Evolutionary conservation across 1,140 invertebrate genomes (phyloP).

Genomic region (Drosophila obscura): DNA sequence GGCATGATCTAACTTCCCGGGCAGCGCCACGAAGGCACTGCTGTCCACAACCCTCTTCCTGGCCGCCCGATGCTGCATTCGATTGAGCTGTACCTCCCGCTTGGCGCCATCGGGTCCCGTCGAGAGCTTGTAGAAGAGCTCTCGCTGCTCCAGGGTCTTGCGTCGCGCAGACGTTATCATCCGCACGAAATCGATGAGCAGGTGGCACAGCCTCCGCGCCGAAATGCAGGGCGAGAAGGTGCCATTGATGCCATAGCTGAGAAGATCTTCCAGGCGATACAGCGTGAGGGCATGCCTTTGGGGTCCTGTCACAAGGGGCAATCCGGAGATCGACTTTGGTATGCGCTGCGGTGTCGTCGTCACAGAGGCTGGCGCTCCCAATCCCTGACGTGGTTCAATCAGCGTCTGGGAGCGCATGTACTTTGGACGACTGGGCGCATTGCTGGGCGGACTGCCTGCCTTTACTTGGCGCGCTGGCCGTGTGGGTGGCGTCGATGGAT

Average conservation of each 20-base stretch:
- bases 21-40: conserved; percentile 86
- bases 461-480: conserved; percentile 64
- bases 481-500: conserved; percentile 59
- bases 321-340: conserved; percentile 84
- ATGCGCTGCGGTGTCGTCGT: conserved; percentile 61
- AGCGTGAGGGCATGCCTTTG: conserved; percentile 92
- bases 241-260: conserved; percentile 89
- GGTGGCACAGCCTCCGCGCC: conserved; percentile 89
- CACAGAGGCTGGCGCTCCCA: conserved; percentile 43
- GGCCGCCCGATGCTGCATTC: conserved; percentile 85
- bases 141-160: conserved; percentile 91
- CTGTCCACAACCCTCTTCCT: conserved; percentile 79
- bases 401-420: conserved; percentile 85
- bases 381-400: conserved; percentile 83
- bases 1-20: conserved; percentile 97
- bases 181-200: conserved; percentile 91
- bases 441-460: conserved; percentile 52
- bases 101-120: conserved; percentile 87
- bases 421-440: conserved; percentile 72
- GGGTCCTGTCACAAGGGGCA: conserved; percentile 91
- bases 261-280: conserved; percentile 91
- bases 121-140: conserved; percentile 89
- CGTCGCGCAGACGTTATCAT: conserved; percentile 91
- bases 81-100: conserved; percentile 88
- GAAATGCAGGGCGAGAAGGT: conserved; percentile 85